Percentiles rank a stretch among this genome's conserved stretches.
Conservation (phyloP, 2,888 invertebrate genomes). For the Lithophane socia region DNA sequence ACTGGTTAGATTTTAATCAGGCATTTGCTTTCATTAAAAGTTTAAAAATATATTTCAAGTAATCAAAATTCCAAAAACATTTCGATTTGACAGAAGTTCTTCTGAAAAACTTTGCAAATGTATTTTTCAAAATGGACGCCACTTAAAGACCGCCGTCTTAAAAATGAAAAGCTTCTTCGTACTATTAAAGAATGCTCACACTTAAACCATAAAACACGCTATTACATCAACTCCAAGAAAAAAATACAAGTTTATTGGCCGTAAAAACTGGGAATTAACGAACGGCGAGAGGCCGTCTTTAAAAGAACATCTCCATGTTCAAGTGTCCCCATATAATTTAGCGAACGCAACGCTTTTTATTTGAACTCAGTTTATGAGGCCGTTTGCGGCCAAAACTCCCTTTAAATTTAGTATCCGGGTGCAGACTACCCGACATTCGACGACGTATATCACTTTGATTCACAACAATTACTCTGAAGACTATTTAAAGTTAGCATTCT, state of each 20-base stretch:
- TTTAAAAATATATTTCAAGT: too few relatives aligned
- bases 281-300: constrained; percentile 61
- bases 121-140: neutral
- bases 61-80: too few relatives aligned
- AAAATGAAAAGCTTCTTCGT: constrained; percentile 46
- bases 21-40: too few relatives aligned
- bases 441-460: constrained; percentile 76
- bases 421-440: constrained; percentile 61
- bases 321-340: constrained; percentile 77
- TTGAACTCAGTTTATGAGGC: constrained; percentile 79
- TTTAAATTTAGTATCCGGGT: constrained; percentile 76
- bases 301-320: constrained; percentile 69
- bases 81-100: too few relatives aligned
- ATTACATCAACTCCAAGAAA: constrained; percentile 57
- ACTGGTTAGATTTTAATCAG: too few relatives aligned
- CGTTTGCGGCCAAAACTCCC: constrained; percentile 75
- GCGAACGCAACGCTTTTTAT: constrained; percentile 79
- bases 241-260: constrained; percentile 67
- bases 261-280: constrained; percentile 68
- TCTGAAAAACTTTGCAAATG: too few relatives aligned
- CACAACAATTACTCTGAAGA: constrained; percentile 76
- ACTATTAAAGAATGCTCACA: constrained; percentile 46
- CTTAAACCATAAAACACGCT: constrained; percentile 55
- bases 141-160: constrained; percentile 25
- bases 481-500: constrained; percentile 68